Evolutionary conservation across 1,140 invertebrate genomes (phyloP), one percentile per base, ranked within the genome.

Genomic region (Drosophila sturtevanti): DNA sequence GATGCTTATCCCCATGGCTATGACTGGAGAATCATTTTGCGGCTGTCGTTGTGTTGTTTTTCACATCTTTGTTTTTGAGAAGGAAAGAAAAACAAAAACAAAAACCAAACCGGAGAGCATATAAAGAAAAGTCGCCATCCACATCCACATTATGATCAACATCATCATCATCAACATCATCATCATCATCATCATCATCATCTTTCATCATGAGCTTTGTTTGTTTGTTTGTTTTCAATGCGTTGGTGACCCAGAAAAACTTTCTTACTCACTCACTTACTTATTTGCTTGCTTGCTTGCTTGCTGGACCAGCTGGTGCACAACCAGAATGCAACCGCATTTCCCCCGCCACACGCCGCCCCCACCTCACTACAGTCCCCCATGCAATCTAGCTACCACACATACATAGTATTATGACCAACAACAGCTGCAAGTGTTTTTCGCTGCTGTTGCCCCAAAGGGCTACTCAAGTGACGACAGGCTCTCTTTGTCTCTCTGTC

Each of bases 171-270:
- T 34, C 14, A 11, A 14, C 18, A 64, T 31, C 38, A 16, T 22
- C 61, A 24, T 44, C 44, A 63, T n/a, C 61, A 41, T 27, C 48
- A 35, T 38, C 56, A 14, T 12, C 56, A 38, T 38, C 54, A 58
- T 31, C 58, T 48, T 48, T 48, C 41, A 48, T 48, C 41, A 48
- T 48, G 16, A 48, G 18, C 18, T 16, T 60, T 63, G 55, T 68
- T 64, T 75, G 63, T 55, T 51, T 75, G 67, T 81, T 84, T 72
- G 72, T 68, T 81, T 89, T 87, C 81, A 81, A 75, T 90, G 89
- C 89, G 78, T 90, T 70, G 80, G 62, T 90, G 89, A 90, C 89
- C 89, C 89, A 90, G 89, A 90, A 90, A 90, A 90, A 89, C 82
- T 90, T 89, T 82, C 81, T 66, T 81, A 64, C 76, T 66, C 58